Evolutionary conservation across 2,113 vertebrate species (phyloP).

Genomic region (Sinocyclocheilus anshuiensis): DNA sequence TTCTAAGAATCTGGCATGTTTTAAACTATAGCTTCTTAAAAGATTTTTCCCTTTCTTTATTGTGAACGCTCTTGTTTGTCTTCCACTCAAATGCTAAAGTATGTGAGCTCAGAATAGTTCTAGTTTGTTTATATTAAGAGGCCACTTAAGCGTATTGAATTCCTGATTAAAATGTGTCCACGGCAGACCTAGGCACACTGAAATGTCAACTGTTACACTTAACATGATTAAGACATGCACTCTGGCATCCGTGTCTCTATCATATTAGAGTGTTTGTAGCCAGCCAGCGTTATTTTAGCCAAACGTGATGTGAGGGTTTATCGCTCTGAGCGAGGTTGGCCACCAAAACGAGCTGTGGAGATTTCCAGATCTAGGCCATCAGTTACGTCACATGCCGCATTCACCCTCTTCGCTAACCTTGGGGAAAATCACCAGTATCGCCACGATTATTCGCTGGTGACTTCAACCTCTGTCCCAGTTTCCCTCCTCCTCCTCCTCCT

Average conservation of each 20-base stretch:
- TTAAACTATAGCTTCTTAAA: background rate
- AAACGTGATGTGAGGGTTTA: slow-evolving; percentile 32
- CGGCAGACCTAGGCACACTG: slow-evolving; percentile 29
- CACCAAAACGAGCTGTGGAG: slow-evolving; percentile 36
- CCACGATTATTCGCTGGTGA: slow-evolving; percentile 14
- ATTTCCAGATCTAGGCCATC: slow-evolving; percentile 64
- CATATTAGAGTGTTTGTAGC: slow-evolving; percentile 38
- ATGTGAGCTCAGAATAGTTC: slow-evolving; percentile 13
- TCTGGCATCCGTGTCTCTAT: slow-evolving; percentile 38
- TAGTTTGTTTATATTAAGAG: slow-evolving; percentile 46
- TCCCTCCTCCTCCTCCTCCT: slow-evolving; percentile 22
- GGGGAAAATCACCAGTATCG: slow-evolving; percentile 15
- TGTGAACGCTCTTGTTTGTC: background rate
- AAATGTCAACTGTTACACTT: slow-evolving; percentile 49
- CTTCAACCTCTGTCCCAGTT: slow-evolving; percentile 53
- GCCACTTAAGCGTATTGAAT: slow-evolving; percentile 51
- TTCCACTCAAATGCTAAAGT: background rate
- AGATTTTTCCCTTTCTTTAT: background rate
- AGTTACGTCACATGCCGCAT: slow-evolving; percentile 52
- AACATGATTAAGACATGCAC: slow-evolving; percentile 46
- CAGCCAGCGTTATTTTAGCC: slow-evolving; percentile 9
- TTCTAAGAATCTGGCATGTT: background rate
- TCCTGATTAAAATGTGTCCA: slow-evolving; percentile 49
- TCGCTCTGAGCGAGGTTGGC: slow-evolving; percentile 55
- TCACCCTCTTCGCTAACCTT: slow-evolving; percentile 38